These are phyloP conservation scores for Elachura formosa DNA, from an alignment of 2,113 vertebrate species.

Conservation along the genomic window DNA sequence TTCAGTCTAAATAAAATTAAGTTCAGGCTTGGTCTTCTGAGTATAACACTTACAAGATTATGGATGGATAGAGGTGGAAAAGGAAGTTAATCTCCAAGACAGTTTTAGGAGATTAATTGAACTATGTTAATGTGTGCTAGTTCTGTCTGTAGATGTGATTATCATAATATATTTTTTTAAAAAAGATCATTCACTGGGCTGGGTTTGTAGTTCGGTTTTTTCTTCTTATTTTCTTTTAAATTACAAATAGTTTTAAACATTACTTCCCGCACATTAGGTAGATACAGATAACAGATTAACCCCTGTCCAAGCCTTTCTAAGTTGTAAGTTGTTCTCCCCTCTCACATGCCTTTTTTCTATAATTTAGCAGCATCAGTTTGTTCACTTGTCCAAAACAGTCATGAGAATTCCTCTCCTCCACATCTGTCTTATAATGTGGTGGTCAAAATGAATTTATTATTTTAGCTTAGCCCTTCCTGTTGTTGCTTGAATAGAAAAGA, in stretches of 20 bases:
- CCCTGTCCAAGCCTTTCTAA: neutral
- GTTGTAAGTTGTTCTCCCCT: neutral
- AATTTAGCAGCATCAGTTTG: neutral
- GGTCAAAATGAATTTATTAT: neutral
- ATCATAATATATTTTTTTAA: neutral
- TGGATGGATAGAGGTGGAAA: neutral
- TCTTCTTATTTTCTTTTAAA: neutral
- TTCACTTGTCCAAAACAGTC: neutral
- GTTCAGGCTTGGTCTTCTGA: neutral
- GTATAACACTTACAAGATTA: neutral
- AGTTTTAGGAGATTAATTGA: neutral
- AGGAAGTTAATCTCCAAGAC: neutral
- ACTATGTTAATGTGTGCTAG: slow-evolving; percentile 26
- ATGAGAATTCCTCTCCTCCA: neutral
- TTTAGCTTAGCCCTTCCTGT: neutral
- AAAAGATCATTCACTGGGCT: neutral
- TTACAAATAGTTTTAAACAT: neutral
- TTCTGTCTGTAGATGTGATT: slow-evolving; percentile 22
- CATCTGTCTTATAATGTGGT: neutral
- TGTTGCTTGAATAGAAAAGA: neutral
- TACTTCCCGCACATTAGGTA: neutral
- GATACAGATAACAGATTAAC: neutral
- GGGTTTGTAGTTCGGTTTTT: neutral
- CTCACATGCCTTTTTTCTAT: fast-evolving
- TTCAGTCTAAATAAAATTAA: neutral